Percentiles rank a stretch among this genome's conserved stretches.
Conservation (phyloP, 35 echinoderm and acorn worm genomes). For the Amphiura filiformis region DNA sequence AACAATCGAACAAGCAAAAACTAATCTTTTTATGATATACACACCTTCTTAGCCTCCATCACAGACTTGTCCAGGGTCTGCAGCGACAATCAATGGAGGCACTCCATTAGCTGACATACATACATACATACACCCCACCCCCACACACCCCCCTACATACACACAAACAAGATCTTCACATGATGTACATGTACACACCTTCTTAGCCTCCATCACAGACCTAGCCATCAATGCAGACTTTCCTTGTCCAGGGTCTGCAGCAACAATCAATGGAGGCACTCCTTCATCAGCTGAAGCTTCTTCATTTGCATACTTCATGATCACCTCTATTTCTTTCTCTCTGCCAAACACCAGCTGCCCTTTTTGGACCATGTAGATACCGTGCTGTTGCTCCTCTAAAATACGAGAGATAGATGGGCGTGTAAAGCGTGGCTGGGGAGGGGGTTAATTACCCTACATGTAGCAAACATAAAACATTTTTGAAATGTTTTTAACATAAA, state of each 20-base stretch:
- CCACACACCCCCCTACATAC: too few relatives aligned
- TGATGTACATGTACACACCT: too few relatives aligned
- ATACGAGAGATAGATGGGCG: not conserved
- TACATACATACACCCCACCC: too few relatives aligned
- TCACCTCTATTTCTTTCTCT: constrained; percentile 43
- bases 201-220: constrained; percentile 67
- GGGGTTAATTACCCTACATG: too few relatives aligned
- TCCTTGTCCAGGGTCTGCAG: constrained; percentile 79
- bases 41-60: constrained; percentile 73
- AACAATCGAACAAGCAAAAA: too few relatives aligned
- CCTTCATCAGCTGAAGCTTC: not conserved
- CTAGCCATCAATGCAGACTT: constrained; percentile 85
- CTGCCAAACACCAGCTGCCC: constrained; percentile 79
- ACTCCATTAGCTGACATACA: not conserved
- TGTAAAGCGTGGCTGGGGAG: too few relatives aligned
- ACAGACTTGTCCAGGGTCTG: constrained; percentile 71
- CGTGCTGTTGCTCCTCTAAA: constrained; percentile 61
- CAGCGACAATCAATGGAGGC: constrained; percentile 57
- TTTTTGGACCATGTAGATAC: constrained; percentile 66
- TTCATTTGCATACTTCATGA: constrained; percentile 39
- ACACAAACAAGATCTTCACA: too few relatives aligned
- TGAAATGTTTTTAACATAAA: too few relatives aligned
- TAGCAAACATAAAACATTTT: too few relatives aligned
- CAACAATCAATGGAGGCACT: constrained; percentile 44
- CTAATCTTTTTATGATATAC: too few relatives aligned